phyloP scores from a whole-genome alignment of 2,797 vertebrate genomes.

The Eospalax fontanierii region DNA sequence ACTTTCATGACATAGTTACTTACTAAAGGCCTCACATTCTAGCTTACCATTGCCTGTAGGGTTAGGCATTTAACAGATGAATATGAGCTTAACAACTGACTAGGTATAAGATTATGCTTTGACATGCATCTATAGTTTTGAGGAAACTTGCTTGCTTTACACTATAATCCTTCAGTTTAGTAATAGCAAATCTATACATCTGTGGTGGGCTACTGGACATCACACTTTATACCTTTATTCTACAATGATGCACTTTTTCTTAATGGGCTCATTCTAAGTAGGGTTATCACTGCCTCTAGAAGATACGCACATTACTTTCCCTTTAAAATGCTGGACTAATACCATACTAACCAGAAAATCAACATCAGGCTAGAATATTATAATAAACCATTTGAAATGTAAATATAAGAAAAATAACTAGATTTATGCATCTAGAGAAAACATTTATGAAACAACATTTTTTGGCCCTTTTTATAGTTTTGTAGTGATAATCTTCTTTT shows the following conservation, averaged over 20 bases:
- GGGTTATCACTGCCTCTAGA: not conserved
- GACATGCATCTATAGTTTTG: not conserved
- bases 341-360: not conserved
- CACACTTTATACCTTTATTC: not conserved
- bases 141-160: not conserved
- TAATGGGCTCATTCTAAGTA: not conserved
- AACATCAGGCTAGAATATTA: not conserved
- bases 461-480: not conserved
- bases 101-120: not conserved
- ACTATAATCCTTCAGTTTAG: not conserved
- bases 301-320: not conserved
- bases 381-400: not conserved
- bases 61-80: not conserved
- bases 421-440: not conserved
- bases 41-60: not conserved
- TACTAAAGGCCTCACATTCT: not conserved
- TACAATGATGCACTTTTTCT: not conserved
- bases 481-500: not conserved
- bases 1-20: not conserved
- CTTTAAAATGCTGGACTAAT: not conserved
- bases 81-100: not conserved
- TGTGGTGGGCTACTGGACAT: not conserved
- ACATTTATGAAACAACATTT: not conserved
- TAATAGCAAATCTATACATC: not conserved
- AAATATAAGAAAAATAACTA: not conserved